A percentile compares a stretch with the other conserved stretches of the same genome.
These are phyloP conservation scores for Lycopodina hypogea DNA, from an alignment of 37 sponge, comb jelly and placozoan species.

Conservation along the genomic window DNA sequence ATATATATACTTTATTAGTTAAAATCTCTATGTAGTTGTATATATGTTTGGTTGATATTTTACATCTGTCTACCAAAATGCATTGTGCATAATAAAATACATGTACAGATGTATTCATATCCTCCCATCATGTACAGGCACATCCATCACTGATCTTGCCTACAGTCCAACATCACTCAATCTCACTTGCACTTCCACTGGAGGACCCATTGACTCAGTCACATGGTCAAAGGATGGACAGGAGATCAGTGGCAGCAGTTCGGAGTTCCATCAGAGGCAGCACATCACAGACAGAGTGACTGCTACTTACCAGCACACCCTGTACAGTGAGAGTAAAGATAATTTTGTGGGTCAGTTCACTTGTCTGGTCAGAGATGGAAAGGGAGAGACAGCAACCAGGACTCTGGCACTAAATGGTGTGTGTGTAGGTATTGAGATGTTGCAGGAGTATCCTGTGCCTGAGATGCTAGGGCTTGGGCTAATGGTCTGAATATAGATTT, in stretches of 20 bases:
- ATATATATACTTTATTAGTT: too few relatives aligned
- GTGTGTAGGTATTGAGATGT: not conserved
- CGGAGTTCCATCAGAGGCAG: not conserved
- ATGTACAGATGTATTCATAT: too few relatives aligned
- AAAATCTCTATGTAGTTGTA: too few relatives aligned
- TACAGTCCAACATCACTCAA: too few relatives aligned
- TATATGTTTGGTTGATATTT: too few relatives aligned
- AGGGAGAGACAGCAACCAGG: not conserved
- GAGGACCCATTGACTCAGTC: slow-evolving; percentile 23
- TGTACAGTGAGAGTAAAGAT: not conserved
- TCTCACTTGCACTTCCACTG: slow-evolving; percentile 24
- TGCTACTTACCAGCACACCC: slow-evolving; percentile 13
- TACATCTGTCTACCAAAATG: too few relatives aligned
- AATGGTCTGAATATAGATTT: too few relatives aligned
- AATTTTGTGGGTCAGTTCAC: slow-evolving; percentile 17
- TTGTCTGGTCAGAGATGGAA: slow-evolving; percentile 7
- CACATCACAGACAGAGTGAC: not conserved
- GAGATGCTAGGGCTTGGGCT: too few relatives aligned
- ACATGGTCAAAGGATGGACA: slow-evolving; percentile 21
- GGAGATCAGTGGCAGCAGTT: not conserved
- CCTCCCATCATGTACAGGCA: too few relatives aligned
- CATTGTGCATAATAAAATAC: too few relatives aligned
- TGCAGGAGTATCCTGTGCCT: too few relatives aligned
- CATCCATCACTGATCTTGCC: too few relatives aligned
- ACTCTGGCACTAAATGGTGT: slow-evolving; percentile 15